Conservation (phyloP, 2,797 vertebrate species). For the Odontamblyopus rebecca region DNA sequence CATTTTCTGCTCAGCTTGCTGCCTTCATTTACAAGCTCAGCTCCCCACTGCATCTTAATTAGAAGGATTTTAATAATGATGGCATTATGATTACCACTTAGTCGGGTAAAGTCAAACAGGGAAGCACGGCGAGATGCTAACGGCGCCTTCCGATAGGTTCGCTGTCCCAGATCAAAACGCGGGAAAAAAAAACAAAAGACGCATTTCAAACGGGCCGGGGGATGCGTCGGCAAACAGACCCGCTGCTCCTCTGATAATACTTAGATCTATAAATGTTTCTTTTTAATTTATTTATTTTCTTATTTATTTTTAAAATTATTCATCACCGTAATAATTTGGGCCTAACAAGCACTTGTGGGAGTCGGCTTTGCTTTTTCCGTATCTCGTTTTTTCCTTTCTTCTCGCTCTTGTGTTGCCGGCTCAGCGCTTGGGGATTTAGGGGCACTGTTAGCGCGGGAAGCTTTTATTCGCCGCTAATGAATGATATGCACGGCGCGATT, state of each 20-base stretch:
- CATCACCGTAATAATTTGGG: conserved; percentile 86
- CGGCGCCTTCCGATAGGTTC: conserved; percentile 68
- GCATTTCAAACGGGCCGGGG: conserved; percentile 74
- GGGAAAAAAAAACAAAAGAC: conserved; percentile 74
- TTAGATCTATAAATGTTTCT: conserved; percentile 83
- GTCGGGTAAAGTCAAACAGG: conserved; percentile 56
- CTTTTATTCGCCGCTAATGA: conserved; percentile 89
- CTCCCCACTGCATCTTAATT: conserved; percentile 35
- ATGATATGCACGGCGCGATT: conserved; percentile 80
- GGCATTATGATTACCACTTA: conserved; percentile 63
- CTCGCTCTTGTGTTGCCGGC: conserved; percentile 72
- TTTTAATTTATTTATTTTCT: conserved; percentile 82
- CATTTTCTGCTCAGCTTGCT: conserved; percentile 38
- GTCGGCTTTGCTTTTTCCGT: conserved; percentile 76
- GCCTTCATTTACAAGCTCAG: conserved; percentile 43
- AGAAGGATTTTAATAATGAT: conserved; percentile 44
- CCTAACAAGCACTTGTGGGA: conserved; percentile 96
- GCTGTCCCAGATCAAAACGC: conserved; percentile 54
- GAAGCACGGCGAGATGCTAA: conserved; percentile 55
- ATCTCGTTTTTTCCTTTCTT: conserved; percentile 73
- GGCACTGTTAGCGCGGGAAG: conserved; percentile 84
- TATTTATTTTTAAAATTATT: conserved; percentile 85
- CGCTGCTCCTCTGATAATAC: conserved; percentile 75
- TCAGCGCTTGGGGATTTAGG: conserved; percentile 83
- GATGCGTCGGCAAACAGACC: conserved; percentile 72